These are phyloP conservation scores for Netelia virgata DNA, from an alignment of 2,888 invertebrate genomes.

Conservation along the genomic window DNA sequence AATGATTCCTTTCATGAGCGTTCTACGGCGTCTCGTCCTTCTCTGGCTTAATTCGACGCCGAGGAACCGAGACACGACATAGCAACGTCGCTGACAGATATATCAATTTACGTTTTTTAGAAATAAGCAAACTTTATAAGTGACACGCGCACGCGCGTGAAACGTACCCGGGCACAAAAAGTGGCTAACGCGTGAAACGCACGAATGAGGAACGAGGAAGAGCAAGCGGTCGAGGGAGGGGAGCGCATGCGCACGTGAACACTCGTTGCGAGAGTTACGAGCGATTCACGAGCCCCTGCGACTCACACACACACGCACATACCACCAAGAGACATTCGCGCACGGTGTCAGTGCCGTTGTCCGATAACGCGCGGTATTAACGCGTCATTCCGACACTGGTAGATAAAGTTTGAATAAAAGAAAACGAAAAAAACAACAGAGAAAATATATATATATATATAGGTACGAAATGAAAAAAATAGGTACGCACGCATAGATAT, in stretches of 20 bases:
- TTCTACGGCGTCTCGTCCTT: constrained; percentile 3
- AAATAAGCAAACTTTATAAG: neutral
- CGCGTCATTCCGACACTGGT: constrained; percentile 25
- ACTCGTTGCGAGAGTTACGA: constrained; percentile 58
- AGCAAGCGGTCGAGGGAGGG: neutral
- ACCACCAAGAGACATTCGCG: neutral
- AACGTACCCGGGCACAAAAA: constrained; percentile 9
- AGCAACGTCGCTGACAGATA: constrained; percentile 58
- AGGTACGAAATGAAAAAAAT: constrained; percentile 68
- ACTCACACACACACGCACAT: neutral
- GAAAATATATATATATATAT: constrained; percentile 73
- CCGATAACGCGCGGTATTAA: constrained; percentile 62
- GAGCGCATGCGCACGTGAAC: constrained; percentile 22
- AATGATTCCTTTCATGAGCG: constrained; percentile 67
- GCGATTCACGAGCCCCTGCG: constrained; percentile 7
- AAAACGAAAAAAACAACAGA: constrained; percentile 72
- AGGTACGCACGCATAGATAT: neutral
- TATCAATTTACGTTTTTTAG: constrained; percentile 58
- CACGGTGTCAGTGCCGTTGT: constrained; percentile 53
- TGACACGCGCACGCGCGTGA: neutral
- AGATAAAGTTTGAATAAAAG: constrained; percentile 58
- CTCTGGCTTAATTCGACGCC: constrained; percentile 59
- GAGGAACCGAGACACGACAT: neutral
- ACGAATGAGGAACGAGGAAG: constrained; percentile 2
- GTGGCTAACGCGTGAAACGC: neutral